These are phyloP conservation scores for Gnatocerus cornutus DNA, from an alignment of 2,888 invertebrate genomes.

Conservation along the genomic window DNA sequence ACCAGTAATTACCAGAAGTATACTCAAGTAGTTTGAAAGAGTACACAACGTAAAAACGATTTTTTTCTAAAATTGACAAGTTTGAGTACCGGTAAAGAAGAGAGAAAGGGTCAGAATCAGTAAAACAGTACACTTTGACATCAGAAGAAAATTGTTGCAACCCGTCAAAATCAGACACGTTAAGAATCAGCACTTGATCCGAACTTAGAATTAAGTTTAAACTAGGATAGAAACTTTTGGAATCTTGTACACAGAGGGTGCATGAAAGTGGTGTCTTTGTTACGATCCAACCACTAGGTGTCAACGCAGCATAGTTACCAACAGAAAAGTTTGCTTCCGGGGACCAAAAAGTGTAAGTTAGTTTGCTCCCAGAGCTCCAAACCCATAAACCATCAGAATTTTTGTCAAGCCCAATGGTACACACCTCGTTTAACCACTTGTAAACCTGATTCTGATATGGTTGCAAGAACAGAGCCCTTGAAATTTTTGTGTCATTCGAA, in stretches of 20 bases:
- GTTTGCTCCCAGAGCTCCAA: neutral
- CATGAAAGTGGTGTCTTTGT: neutral
- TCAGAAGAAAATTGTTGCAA: slow-evolving; percentile 1
- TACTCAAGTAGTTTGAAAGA: neutral
- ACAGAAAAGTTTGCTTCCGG: neutral
- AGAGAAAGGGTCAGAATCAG: slow-evolving; percentile 51
- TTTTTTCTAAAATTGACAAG: neutral
- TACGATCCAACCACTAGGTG: slow-evolving; percentile 20
- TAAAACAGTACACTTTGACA: slow-evolving; percentile 57
- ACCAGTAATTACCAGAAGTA: slow-evolving; percentile 61
- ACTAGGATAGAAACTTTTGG: too few relatives aligned
- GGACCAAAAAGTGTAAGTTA: slow-evolving; percentile 38
- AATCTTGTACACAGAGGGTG: too few relatives aligned
- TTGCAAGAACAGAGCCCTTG: slow-evolving; percentile 54
- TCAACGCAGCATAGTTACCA: slow-evolving; percentile 7
- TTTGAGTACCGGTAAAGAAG: slow-evolving; percentile 20
- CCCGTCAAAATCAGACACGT: neutral
- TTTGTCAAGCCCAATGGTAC: slow-evolving; percentile 45
- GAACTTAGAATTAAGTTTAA: slow-evolving; percentile 6
- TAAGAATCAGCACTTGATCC: neutral
- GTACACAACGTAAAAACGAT: neutral
- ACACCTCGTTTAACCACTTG: slow-evolving; percentile 48
- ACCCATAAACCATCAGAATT: neutral
- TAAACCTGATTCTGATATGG: slow-evolving; percentile 59
- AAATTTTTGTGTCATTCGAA: neutral